Evolutionary conservation across 1,140 invertebrate genomes (phyloP).

Genomic region (Ips typographus): DNA sequence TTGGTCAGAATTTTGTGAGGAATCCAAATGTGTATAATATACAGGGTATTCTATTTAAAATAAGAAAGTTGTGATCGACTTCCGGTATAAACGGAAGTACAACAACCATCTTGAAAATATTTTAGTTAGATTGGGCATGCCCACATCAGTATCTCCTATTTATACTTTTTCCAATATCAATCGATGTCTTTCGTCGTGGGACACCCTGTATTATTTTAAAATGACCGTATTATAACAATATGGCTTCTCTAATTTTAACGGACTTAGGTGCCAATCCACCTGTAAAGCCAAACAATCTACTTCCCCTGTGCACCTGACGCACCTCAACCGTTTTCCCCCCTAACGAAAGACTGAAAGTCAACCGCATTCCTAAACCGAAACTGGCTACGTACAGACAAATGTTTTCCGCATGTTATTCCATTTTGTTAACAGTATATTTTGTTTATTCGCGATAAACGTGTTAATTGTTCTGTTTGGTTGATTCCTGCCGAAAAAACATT

Average conservation of each 20-base stretch:
- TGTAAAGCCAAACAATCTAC: constrained; percentile 21
- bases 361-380: constrained; percentile 16
- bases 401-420: neutral
- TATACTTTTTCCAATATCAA: no score
- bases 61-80: no score
- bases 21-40: no score
- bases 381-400: neutral
- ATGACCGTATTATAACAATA: neutral
- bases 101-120: no score
- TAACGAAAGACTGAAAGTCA: constrained; percentile 16
- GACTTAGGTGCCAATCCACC: constrained; percentile 17
- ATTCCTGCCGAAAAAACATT: neutral
- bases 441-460: neutral
- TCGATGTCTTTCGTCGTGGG: no score
- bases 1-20: no score
- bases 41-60: no score
- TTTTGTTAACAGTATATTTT: neutral
- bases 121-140: no score
- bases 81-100: no score
- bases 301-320: constrained; percentile 23
- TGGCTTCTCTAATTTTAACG: neutral
- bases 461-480: neutral
- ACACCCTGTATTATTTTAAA: no score
- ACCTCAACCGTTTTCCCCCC: constrained; percentile 20
- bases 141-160: no score